phyloP scores from a whole-genome alignment of 2,113 vertebrate species.

The Notechis scutatus region DNA sequence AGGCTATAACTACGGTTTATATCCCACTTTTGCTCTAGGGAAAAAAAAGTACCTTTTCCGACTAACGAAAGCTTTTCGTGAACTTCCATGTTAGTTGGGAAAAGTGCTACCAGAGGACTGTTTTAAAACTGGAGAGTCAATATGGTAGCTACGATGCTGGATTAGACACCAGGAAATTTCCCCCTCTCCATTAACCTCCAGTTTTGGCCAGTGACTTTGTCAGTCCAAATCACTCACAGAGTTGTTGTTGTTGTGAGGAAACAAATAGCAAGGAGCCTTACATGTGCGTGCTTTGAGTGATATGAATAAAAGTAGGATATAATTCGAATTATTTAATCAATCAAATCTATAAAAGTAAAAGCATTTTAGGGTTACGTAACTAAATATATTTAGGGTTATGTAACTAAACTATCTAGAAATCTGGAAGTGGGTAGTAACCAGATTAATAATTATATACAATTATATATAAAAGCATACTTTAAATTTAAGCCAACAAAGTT shows the following conservation, averaged over 20 bases:
- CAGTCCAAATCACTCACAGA: not conserved
- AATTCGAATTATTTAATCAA: not conserved
- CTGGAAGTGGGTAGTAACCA: not conserved
- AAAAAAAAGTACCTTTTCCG: not conserved
- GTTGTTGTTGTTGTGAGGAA: not conserved
- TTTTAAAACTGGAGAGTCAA: not conserved
- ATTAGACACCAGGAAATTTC: not conserved
- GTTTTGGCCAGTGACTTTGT: not conserved
- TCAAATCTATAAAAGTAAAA: not conserved
- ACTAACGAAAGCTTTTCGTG: not conserved
- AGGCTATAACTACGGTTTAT: not conserved
- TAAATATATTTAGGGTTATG: not conserved
- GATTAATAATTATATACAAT: not conserved
- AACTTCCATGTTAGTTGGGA: not conserved
- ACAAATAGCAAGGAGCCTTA: not conserved
- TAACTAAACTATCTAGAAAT: not conserved
- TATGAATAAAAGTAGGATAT: not conserved
- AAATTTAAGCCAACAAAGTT: not conserved
- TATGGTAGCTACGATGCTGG: not conserved
- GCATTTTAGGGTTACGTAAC: not conserved
- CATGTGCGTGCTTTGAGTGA: not conserved
- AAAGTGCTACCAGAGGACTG: not conserved
- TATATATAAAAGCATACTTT: not conserved
- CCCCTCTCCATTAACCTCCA: not conserved
- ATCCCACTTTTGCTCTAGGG: not conserved